Percentiles rank a stretch among this genome's conserved stretches.
Evolutionary conservation across 2,797 vertebrate genomes (phyloP).

Genomic region (Lepilemur septentrionalis): DNA sequence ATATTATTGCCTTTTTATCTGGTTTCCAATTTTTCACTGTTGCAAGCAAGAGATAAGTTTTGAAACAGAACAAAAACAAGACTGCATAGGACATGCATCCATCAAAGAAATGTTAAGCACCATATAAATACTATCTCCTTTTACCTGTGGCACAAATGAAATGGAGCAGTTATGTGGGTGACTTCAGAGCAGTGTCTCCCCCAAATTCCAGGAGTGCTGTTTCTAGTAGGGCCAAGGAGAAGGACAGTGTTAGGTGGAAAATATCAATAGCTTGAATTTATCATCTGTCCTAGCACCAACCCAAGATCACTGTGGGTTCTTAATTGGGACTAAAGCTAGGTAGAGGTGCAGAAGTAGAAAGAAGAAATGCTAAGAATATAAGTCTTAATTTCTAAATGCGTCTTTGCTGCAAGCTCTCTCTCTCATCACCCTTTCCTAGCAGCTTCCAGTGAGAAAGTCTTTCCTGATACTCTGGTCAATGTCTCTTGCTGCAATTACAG

Average conservation of each 20-base stretch:
- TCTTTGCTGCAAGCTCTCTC: not conserved
- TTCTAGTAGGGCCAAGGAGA: not conserved
- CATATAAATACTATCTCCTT: not conserved
- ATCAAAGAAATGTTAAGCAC: not conserved
- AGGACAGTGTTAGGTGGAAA: not conserved
- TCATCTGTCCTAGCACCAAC: not conserved
- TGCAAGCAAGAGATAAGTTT: not conserved
- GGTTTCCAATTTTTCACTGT: slow-evolving; percentile 43
- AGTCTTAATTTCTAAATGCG: not conserved
- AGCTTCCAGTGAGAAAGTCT: not conserved
- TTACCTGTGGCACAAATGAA: not conserved
- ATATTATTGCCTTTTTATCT: not conserved
- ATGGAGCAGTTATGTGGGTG: not conserved
- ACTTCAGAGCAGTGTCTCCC: not conserved
- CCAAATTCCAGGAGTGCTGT: not conserved
- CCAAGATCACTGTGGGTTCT: not conserved
- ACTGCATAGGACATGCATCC: not conserved
- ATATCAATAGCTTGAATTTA: too few species aligned
- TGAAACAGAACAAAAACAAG: not conserved
- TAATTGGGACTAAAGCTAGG: too few species aligned
- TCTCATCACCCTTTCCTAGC: not conserved
- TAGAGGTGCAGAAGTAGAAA: not conserved
- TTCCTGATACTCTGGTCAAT: not conserved
- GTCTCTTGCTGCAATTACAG: not conserved
- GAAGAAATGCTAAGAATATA: too few species aligned